A percentile compares a stretch with the other conserved stretches of the same genome.
These are phyloP conservation scores for Phalera bucephala DNA, from an alignment of 2,888 invertebrate species.

Conservation along the genomic window DNA sequence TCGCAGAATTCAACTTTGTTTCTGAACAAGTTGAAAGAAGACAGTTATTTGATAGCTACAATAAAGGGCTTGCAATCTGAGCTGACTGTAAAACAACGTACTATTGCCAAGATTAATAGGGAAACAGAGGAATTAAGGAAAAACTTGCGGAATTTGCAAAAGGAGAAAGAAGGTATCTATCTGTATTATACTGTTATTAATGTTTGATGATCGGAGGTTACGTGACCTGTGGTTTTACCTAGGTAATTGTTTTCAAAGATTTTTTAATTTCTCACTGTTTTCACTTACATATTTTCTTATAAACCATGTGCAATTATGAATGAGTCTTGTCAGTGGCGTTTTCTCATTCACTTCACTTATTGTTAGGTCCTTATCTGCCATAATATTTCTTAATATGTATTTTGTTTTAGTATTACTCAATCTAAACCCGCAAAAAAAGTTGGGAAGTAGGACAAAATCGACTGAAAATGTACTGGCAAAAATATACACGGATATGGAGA, in stretches of 20 bases:
- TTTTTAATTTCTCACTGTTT: neutral
- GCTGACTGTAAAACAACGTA: slow-evolving; percentile 88
- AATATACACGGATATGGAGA: slow-evolving; percentile 69
- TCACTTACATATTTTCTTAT: too few relatives aligned
- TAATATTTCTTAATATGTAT: too few relatives aligned
- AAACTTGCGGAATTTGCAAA: slow-evolving; percentile 89
- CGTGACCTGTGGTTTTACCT: neutral
- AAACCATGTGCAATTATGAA: neutral
- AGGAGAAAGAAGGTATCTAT: slow-evolving; percentile 86
- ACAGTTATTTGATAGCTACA: slow-evolving; percentile 90
- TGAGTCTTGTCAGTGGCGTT: neutral
- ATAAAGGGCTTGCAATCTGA: slow-evolving; percentile 91
- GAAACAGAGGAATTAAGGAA: slow-evolving; percentile 90
- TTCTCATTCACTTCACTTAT: neutral
- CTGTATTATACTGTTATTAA: neutral
- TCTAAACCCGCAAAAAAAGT: slow-evolving; percentile 67
- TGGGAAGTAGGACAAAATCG: slow-evolving; percentile 57
- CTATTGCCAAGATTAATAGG: slow-evolving; percentile 87
- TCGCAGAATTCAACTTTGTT: slow-evolving; percentile 80
- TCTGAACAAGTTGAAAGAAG: slow-evolving; percentile 84
- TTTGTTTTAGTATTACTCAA: slow-evolving; percentile 59
- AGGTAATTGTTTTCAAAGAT: neutral
- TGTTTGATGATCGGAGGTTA: neutral
- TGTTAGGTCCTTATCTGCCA: too few relatives aligned
- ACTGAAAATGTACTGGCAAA: slow-evolving; percentile 65